Base-by-base conservation (phyloP, 2,113 vertebrate species). In the Sisor rabdophorus region DNA sequence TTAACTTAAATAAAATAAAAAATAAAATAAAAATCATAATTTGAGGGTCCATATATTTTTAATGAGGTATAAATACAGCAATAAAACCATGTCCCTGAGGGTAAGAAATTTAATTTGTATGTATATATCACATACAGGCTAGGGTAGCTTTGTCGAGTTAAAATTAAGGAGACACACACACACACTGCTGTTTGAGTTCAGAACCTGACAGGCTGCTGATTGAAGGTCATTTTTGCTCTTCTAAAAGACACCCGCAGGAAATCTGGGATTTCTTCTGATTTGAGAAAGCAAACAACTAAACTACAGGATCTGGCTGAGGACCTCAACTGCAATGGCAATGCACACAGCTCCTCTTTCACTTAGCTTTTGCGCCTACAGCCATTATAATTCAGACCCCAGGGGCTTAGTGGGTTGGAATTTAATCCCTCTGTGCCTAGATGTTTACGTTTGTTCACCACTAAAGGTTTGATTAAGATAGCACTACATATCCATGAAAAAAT, bases 321-420 rank as follows among this genome's bases (percentile, higher is more conserved):
- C 74, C 82, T 73, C 73, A 68, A 32, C 48, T 32, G 36, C 71
- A 40, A 36, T 36, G 32, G 61, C 71, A 54, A 26, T 73, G 69
- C 74, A 81, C 83, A 83, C 69, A 82, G 80, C 71, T 79, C 52
- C 30, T 72, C 77, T 84, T 85, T 85, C 79, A 81, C 50, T 65
- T 22, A 9, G 54, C 72, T 55, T 60, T 11, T 52, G n/a, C 71
- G 36, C 56, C 73, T 17, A 40, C 68, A 9, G 13, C n/a, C 40
- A 60, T 55, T 32, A 40, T 40, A 59, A 44, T 24, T 28, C 44
- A n/a, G 8, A 47, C n/a, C 47, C 10, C 2, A 30, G 36, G 47
- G 50, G 30, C 63, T 44, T 44, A 3, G 47, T 32, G 17, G 24
- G 58, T 26, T 40, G 12, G 71, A 56, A 73, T n/a, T 20, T 48